Evolutionary conservation across 2,797 vertebrate genomes (phyloP).

Genomic region (Argya squamiceps): DNA sequence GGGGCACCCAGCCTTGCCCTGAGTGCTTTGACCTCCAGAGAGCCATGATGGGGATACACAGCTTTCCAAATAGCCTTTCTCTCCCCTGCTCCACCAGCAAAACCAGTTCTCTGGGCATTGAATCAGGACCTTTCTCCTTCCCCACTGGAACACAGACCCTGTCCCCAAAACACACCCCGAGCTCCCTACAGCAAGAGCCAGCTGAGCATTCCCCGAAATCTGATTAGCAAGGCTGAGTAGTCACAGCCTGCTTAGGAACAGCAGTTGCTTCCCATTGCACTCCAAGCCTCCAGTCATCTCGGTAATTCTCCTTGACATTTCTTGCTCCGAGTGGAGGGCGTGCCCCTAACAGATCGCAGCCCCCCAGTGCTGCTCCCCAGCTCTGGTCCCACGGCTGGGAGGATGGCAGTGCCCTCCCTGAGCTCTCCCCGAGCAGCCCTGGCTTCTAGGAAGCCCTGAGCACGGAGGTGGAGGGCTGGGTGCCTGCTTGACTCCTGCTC

Average conservation of each 20-base stretch:
- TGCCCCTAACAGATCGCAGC: rapidly evolving
- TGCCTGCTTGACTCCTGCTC: slow-evolving; percentile 1
- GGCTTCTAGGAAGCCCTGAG: not conserved
- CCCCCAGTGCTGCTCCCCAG: not conserved
- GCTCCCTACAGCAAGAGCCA: not conserved
- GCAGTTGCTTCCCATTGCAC: not conserved
- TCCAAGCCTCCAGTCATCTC: not conserved
- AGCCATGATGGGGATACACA: rapidly evolving
- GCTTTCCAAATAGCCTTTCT: not conserved
- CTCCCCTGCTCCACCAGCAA: not conserved
- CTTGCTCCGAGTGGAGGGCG: not conserved
- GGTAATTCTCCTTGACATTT: not conserved
- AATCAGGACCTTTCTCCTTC: not conserved
- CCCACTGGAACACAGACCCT: not conserved
- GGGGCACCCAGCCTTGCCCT: not conserved
- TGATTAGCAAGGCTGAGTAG: not conserved
- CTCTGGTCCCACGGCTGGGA: not conserved
- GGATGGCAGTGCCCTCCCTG: not conserved
- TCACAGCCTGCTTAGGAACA: not conserved
- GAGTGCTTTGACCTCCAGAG: not conserved
- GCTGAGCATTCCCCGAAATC: not conserved
- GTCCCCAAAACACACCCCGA: not conserved
- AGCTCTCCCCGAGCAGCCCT: not conserved
- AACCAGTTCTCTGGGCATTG: not conserved
- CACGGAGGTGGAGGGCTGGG: rapidly evolving